phyloP scores from a whole-genome alignment of 2,797 vertebrate species.

The Heterohyrax brucei region DNA sequence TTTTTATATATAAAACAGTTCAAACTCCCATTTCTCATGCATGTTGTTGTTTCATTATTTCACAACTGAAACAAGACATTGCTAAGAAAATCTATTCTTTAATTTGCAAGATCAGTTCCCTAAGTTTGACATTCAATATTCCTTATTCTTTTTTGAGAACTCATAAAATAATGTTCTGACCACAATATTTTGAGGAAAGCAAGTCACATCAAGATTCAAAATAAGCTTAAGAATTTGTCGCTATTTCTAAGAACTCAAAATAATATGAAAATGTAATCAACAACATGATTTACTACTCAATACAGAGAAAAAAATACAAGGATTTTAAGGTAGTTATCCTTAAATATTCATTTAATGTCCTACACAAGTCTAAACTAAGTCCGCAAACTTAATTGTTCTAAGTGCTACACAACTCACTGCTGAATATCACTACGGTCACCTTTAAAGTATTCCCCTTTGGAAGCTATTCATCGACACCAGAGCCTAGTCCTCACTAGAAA shows the following conservation, averaged over 20 bases:
- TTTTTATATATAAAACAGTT: neutral
- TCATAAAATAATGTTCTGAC: conserved; percentile 1
- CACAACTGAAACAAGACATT: neutral
- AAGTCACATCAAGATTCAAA: neutral
- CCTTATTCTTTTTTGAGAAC: neutral
- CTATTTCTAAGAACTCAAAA: neutral
- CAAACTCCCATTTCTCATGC: neutral
- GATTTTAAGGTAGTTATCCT: neutral
- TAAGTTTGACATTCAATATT: neutral
- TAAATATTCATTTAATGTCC: neutral
- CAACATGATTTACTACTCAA: neutral
- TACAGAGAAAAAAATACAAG: neutral
- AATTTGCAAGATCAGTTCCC: neutral
- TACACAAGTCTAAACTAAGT: neutral
- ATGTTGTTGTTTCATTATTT: neutral
- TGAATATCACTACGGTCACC: too few relatives aligned
- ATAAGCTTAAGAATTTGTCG: neutral
- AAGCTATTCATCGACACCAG: too few relatives aligned
- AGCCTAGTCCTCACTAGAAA: too few relatives aligned
- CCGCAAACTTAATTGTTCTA: too few relatives aligned
- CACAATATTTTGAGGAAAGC: neutral
- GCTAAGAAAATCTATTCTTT: neutral
- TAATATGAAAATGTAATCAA: neutral
- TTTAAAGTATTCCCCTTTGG: too few relatives aligned
- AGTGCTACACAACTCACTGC: too few relatives aligned